phyloP scores from a whole-genome alignment of 2,888 invertebrate species.

The Cheilosia urbana region DNA sequence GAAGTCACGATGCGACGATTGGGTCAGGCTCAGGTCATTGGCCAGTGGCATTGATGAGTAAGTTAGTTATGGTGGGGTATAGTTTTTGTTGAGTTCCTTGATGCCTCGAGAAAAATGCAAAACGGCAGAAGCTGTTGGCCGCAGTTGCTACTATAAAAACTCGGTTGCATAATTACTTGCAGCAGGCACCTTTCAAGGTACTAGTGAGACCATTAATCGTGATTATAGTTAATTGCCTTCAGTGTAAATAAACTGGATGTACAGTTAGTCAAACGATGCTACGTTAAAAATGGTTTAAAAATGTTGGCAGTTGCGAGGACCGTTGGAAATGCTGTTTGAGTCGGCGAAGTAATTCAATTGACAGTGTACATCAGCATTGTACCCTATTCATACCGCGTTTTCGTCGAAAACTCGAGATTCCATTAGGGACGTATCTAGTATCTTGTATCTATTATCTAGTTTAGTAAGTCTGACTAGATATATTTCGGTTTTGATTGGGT shows the following conservation, averaged over 20 bases:
- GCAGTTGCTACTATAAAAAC: constrained; percentile 10
- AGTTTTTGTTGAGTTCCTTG: constrained; percentile 35
- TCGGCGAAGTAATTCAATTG: too few species aligned
- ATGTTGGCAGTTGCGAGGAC: not conserved
- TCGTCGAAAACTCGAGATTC: too few species aligned
- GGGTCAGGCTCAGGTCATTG: constrained; percentile 61
- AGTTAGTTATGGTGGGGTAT: not conserved
- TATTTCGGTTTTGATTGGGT: too few species aligned
- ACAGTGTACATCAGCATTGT: too few species aligned
- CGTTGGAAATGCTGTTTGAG: too few species aligned
- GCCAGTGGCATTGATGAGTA: constrained; percentile 45
- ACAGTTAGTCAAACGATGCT: constrained; percentile 23
- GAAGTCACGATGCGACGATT: constrained; percentile 47
- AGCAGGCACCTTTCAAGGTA: constrained; percentile 54
- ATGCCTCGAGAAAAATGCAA: constrained; percentile 22
- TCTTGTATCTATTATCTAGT: too few species aligned
- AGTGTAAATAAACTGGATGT: constrained; percentile 8
- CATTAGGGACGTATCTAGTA: too few species aligned
- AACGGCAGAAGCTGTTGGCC: constrained; percentile 34
- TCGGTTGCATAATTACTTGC: constrained; percentile 58
- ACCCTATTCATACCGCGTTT: too few species aligned
- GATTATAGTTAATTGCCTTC: constrained; percentile 51
- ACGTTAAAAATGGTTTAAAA: not conserved
- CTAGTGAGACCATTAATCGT: constrained; percentile 51
- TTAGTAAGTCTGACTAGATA: too few species aligned